Percentiles rank a stretch among this genome's conserved stretches.
Evolutionary conservation across 2,113 vertebrate species (phyloP).

Genomic region (Bos indicus): DNA sequence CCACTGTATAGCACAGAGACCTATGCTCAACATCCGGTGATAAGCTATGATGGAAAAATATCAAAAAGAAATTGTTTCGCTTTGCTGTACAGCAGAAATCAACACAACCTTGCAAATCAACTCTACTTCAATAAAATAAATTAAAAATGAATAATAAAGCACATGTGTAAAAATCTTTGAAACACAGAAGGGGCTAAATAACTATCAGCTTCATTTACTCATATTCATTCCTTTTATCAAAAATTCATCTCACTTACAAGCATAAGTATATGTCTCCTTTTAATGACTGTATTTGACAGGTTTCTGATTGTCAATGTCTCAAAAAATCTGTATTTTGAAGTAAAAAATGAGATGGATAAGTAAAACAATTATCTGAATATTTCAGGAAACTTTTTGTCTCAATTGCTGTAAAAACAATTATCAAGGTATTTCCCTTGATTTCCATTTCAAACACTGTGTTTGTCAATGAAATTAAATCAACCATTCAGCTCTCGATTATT

Average conservation of each 20-base stretch:
- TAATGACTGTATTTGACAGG: background rate
- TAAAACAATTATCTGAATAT: conserved; percentile 12
- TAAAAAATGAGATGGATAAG: background rate
- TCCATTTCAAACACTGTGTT: conserved; percentile 26
- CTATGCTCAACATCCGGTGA: background rate
- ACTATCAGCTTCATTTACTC: background rate
- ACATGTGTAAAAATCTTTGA: background rate
- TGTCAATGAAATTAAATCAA: background rate
- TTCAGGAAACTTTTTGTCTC: background rate
- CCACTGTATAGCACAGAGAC: background rate
- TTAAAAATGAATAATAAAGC: background rate
- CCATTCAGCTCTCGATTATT: background rate
- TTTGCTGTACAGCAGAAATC: background rate
- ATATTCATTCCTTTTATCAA: background rate
- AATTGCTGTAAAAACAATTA: background rate
- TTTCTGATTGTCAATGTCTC: background rate
- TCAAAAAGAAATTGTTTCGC: background rate
- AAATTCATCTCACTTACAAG: background rate
- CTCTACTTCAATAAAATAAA: background rate
- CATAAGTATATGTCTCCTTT: background rate
- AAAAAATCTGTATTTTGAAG: conserved; percentile 24
- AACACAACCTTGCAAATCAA: background rate
- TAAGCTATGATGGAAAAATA: background rate
- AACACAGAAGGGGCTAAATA: background rate
- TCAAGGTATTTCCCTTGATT: conserved; percentile 15